Conservation (phyloP, 2,888 invertebrate genomes). For the Lypha dubia region DNA sequence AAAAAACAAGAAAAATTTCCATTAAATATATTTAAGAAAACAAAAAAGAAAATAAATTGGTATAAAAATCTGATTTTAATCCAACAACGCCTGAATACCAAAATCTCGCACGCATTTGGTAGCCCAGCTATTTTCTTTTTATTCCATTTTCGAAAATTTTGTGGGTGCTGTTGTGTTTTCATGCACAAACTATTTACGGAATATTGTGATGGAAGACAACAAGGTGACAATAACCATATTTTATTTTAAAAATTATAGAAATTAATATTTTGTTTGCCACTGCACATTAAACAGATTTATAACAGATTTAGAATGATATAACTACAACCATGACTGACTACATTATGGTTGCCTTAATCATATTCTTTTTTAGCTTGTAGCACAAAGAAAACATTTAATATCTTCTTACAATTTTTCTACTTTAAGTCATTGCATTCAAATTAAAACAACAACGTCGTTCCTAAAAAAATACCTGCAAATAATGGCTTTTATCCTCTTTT, state of each 20-base stretch:
- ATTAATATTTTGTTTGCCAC: too few relatives aligned
- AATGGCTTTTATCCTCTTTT: constrained; percentile 5
- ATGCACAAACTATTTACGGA: constrained; percentile 2
- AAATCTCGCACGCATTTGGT: constrained; percentile 62
- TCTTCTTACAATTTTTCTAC: too few relatives aligned
- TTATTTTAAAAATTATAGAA: not conserved
- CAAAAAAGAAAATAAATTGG: constrained; percentile 25
- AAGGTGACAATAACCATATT: constrained; percentile 14
- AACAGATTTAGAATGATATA: too few relatives aligned
- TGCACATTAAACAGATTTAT: too few relatives aligned
- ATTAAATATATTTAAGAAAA: not conserved
- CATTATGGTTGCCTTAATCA: too few relatives aligned
- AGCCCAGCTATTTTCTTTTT: not conserved
- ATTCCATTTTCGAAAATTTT: constrained; percentile 1
- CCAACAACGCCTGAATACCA: constrained; percentile 53
- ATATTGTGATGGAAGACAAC: not conserved
- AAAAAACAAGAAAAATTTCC: constrained; percentile 10
- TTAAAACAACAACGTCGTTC: not conserved
- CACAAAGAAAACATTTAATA: too few relatives aligned
- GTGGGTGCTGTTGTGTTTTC: constrained; percentile 27
- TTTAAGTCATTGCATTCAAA: not conserved
- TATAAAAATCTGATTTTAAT: constrained; percentile 63
- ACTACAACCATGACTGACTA: too few relatives aligned
- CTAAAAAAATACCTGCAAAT: not conserved
- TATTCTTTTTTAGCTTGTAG: too few relatives aligned